Evolutionary conservation across 1,140 invertebrate genomes (phyloP).

Genomic region (Aphidius gifuensis): DNA sequence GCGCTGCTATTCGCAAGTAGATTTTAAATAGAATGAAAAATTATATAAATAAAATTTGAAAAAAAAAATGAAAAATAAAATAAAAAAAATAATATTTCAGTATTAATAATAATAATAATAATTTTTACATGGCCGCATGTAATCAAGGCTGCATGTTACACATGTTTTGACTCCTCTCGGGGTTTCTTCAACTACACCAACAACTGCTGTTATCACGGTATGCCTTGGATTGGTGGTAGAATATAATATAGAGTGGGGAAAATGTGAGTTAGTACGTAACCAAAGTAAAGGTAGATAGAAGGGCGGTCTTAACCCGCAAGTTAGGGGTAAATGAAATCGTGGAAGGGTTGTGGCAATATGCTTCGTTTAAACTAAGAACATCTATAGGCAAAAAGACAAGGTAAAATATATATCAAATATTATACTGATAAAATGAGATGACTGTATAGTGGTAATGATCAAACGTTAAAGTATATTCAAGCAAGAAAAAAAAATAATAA

Average conservation of each 20-base stretch:
- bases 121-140: conserved; percentile 53
- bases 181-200: neutral
- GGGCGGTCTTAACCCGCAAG: conserved; percentile 1
- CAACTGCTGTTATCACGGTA: too few relatives aligned
- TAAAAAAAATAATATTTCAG: conserved; percentile 12
- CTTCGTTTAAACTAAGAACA: too few relatives aligned
- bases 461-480: too few relatives aligned
- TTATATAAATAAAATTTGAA: neutral
- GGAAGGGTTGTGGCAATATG: too few relatives aligned
- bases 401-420: too few relatives aligned
- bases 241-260: conserved; percentile 3
- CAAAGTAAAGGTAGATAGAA: conserved; percentile 2
- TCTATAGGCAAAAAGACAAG: too few relatives aligned
- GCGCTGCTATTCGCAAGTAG: conserved; percentile 5
- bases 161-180: conserved; percentile 45
- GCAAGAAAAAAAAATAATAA: too few relatives aligned
- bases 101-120: conserved; percentile 44
- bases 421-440: too few relatives aligned
- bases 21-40: neutral
- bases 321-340: neutral
- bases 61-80: neutral
- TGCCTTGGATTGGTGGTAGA: conserved; percentile 10
- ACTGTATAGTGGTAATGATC: too few relatives aligned
- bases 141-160: conserved; percentile 53
- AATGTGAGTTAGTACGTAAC: neutral